Conservation (phyloP, 2,113 vertebrate species). For the Phocoena phocoena region DNA sequence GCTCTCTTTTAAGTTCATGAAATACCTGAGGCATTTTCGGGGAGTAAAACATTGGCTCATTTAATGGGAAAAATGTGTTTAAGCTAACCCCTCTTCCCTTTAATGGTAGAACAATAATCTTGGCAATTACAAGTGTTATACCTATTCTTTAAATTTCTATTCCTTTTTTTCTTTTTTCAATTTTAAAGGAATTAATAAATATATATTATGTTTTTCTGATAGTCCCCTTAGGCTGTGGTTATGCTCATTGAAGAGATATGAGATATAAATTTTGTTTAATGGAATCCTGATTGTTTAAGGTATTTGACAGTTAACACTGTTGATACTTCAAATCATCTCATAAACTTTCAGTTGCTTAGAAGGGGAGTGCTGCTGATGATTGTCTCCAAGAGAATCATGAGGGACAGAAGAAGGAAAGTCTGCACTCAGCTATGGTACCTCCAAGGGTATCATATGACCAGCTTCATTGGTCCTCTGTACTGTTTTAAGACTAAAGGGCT, state of each 20-base stretch:
- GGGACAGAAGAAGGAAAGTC: neutral
- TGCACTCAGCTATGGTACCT: neutral
- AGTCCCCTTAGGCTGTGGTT: neutral
- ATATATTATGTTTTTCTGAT: neutral
- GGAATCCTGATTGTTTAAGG: neutral
- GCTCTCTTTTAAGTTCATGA: neutral
- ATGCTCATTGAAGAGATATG: neutral
- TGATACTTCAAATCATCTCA: neutral
- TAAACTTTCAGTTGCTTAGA: neutral
- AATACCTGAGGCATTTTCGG: neutral
- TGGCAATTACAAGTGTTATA: neutral
- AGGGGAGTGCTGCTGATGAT: neutral
- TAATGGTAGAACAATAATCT: slow-evolving; percentile 10
- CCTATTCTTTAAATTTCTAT: neutral
- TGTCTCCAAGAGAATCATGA: neutral
- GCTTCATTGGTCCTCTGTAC: neutral
- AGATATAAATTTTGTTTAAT: neutral
- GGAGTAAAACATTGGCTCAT: neutral
- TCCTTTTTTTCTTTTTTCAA: neutral
- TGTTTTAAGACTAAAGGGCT: neutral
- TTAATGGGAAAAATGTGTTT: slow-evolving; percentile 7
- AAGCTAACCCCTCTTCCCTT: neutral
- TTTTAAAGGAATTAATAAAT: neutral
- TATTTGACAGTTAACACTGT: neutral
- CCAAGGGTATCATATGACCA: neutral